Conservation (phyloP, 2,113 vertebrate genomes). For the Xenopus borealis region DNA sequence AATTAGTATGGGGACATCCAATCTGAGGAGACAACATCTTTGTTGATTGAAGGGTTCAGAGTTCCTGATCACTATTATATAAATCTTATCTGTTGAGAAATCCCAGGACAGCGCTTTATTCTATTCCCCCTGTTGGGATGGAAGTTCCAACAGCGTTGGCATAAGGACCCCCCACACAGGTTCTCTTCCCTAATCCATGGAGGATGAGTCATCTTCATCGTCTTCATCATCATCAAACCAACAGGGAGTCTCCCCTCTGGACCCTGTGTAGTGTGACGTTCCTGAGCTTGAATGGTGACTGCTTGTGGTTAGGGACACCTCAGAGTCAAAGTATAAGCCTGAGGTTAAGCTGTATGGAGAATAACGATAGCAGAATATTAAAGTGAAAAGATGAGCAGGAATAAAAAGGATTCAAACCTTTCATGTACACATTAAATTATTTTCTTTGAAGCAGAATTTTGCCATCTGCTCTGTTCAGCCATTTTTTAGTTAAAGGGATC, state of each 20-base stretch:
- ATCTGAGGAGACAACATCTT: slow-evolving; percentile 23
- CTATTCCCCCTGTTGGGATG: background rate
- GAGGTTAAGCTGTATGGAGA: slow-evolving; percentile 57
- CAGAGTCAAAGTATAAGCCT: slow-evolving; percentile 67
- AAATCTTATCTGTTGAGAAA: no score
- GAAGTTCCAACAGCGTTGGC: slow-evolving; percentile 11
- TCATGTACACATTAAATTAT: no score
- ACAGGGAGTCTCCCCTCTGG: slow-evolving; percentile 76
- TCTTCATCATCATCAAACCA: slow-evolving; percentile 81
- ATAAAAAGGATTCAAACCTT: no score
- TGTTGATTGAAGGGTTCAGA: background rate
- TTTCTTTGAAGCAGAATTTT: no score
- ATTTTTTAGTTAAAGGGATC: no score
- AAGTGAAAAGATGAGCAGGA: no score
- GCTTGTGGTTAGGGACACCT: slow-evolving; percentile 72
- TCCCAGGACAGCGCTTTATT: background rate
- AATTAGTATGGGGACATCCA: background rate
- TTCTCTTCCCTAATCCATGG: slow-evolving; percentile 69
- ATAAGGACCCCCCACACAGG: slow-evolving; percentile 53
- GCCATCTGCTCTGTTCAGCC: no score
- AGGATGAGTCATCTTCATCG: slow-evolving; percentile 73
- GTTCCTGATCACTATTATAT: background rate
- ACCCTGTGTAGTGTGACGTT: slow-evolving; percentile 69
- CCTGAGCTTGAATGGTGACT: slow-evolving; percentile 73
- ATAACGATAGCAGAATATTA: background rate